These are phyloP conservation scores for Aramus guarauna DNA, from an alignment of 2,113 vertebrate species.

Conservation along the genomic window DNA sequence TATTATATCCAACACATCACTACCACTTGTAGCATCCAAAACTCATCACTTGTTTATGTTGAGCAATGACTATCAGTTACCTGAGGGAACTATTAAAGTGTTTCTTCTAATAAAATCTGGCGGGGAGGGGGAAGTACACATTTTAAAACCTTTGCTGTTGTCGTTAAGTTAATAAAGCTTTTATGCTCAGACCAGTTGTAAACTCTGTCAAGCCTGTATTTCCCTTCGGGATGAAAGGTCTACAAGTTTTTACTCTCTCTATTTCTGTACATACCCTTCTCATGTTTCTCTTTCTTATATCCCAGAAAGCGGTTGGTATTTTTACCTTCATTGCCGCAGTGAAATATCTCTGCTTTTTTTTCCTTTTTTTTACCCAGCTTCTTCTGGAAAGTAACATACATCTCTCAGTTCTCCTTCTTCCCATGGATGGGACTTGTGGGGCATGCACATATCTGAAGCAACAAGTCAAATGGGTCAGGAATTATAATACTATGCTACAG, in stretches of 20 bases:
- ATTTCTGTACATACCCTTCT: background rate
- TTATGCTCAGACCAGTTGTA: background rate
- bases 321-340: background rate
- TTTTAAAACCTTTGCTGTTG: background rate
- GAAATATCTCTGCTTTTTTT: background rate
- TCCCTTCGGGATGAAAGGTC: background rate
- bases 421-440: background rate
- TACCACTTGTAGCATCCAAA: background rate
- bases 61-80: background rate
- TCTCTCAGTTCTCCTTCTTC: background rate
- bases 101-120: constrained; percentile 23
- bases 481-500: background rate
- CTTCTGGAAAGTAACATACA: background rate
- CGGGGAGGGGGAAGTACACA: background rate
- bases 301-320: background rate
- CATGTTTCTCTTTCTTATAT: background rate
- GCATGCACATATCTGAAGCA: background rate
- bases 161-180: constrained; percentile 32
- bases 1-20: background rate
- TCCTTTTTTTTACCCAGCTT: background rate
- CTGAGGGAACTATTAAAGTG: background rate
- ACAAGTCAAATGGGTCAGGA: background rate
- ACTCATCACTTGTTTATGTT: background rate
- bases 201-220: constrained; percentile 22
- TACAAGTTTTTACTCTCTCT: background rate